Conservation (phyloP, 2,797 vertebrate species). For the Spheniscus humboldti region DNA sequence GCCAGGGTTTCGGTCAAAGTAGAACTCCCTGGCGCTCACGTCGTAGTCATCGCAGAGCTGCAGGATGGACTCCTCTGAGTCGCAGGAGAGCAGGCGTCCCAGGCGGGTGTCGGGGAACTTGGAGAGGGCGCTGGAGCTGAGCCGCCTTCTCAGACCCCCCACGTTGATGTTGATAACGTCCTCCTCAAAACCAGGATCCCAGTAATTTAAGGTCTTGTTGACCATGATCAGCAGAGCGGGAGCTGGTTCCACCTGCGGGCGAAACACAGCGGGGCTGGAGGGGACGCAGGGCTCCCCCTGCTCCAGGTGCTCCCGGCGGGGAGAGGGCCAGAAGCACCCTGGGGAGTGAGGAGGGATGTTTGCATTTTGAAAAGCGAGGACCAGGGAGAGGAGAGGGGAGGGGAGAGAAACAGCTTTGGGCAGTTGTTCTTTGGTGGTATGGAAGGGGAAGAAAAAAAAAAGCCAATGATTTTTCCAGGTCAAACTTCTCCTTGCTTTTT, state of each 20-base stretch:
- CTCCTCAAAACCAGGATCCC: constrained; percentile 74
- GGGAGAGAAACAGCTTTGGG: background rate
- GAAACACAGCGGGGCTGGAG: background rate
- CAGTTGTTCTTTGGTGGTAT: background rate
- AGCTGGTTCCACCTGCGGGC: background rate
- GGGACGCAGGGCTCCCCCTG: rapidly evolving
- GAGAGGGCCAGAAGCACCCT: background rate
- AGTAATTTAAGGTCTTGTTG: constrained; percentile 78
- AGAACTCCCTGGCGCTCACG: constrained; percentile 88
- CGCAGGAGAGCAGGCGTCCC: constrained; percentile 87
- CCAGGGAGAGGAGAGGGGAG: background rate
- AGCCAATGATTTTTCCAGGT: background rate
- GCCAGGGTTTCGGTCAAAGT: constrained; percentile 92
- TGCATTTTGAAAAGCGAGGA: background rate
- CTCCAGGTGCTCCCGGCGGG: rapidly evolving
- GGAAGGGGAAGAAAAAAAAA: background rate
- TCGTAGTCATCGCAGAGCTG: constrained; percentile 97
- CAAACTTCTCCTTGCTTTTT: background rate
- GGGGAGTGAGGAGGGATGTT: background rate
- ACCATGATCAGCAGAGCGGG: constrained; percentile 78
- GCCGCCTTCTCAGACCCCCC: constrained; percentile 87
- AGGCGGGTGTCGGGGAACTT: constrained; percentile 94
- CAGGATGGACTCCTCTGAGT: constrained; percentile 90
- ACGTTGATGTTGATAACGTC: constrained; percentile 89
- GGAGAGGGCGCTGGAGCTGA: constrained; percentile 86